These are phyloP conservation scores for Miichthys miiuy DNA, from an alignment of 2,797 vertebrate species.

Conservation along the genomic window DNA sequence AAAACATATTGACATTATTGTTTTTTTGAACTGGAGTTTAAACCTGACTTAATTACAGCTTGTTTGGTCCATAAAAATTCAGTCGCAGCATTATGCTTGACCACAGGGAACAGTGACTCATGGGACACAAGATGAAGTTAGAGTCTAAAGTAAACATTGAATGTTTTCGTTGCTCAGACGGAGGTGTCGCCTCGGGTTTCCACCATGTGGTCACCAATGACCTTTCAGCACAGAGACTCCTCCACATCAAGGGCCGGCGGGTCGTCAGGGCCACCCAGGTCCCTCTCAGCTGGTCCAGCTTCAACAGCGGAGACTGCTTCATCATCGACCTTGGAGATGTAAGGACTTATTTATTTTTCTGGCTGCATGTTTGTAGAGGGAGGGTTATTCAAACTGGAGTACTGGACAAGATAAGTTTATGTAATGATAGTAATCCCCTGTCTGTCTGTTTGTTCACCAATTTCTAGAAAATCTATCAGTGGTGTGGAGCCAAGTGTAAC, in stretches of 20 bases:
- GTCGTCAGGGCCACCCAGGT: conserved; percentile 92
- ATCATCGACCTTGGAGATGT: conserved; percentile 91
- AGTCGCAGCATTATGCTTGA: conserved; percentile 6
- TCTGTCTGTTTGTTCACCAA: conserved; percentile 13
- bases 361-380: conserved; percentile 9
- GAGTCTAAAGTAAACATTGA: background rate
- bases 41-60: background rate
- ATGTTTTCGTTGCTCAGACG: conserved; percentile 78
- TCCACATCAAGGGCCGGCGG: conserved; percentile 92
- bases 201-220: conserved; percentile 93
- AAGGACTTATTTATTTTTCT: conserved; percentile 56
- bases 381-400: background rate
- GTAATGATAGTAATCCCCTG: background rate
- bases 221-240: conserved; percentile 85
- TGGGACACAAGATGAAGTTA: background rate
- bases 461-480: conserved; percentile 91
- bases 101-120: conserved; percentile 34
- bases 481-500: conserved; percentile 93
- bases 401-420: background rate
- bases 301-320: conserved; percentile 94
- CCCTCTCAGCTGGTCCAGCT: conserved; percentile 89
- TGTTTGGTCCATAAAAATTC: conserved; percentile 11
- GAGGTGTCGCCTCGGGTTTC: conserved; percentile 92
- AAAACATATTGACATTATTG: background rate
- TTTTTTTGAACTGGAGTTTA: background rate